phyloP scores from a whole-genome alignment of 2,797 vertebrate species.

The Halcyon badia region DNA sequence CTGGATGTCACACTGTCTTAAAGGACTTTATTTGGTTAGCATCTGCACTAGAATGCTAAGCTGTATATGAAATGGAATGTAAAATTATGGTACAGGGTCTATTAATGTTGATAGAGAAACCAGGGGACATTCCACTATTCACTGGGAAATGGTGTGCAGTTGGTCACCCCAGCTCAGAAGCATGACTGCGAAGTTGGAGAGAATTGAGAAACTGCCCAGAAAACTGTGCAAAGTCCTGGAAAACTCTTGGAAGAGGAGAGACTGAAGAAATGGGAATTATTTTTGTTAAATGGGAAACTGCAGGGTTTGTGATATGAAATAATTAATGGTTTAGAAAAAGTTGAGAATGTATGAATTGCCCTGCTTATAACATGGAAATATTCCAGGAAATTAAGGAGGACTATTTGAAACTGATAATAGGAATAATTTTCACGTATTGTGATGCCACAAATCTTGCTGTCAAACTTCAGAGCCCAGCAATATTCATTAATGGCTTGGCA shows the following conservation, averaged over 20 bases:
- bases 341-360: not conserved
- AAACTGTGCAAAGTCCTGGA: not conserved
- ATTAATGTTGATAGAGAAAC: not conserved
- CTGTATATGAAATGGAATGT: not conserved
- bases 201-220: not conserved
- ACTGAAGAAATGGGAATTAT: not conserved
- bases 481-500: slow-evolving; percentile 19
- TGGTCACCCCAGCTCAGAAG: not conserved
- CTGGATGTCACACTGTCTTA: not conserved
- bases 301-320: not conserved
- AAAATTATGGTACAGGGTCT: not conserved
- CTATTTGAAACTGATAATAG: slow-evolving; percentile 40
- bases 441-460: not conserved
- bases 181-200: not conserved
- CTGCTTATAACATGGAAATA: not conserved
- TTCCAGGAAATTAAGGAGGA: not conserved
- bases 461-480: slow-evolving; percentile 23
- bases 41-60: not conserved
- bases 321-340: not conserved
- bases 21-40: not conserved
- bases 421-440: slow-evolving; percentile 4
- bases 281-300: not conserved
- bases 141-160: not conserved
- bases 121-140: not conserved
- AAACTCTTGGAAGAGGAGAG: not conserved